phyloP scores from a whole-genome alignment of 1,140 invertebrate species.

The Aphelenchoides avenae region DNA sequence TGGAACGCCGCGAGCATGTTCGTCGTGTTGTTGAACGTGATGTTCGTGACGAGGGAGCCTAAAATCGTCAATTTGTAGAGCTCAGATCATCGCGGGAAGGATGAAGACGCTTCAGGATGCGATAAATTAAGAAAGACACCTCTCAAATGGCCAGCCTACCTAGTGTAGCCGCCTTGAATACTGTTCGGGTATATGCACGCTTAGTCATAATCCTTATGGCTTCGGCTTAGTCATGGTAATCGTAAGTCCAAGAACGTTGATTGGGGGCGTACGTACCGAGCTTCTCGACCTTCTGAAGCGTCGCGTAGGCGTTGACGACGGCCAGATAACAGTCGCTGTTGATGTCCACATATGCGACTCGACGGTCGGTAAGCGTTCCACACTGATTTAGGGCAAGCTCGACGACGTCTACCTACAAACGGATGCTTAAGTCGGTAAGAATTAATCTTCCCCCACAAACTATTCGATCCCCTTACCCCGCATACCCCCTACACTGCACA shows the following conservation, averaged over 20 bases:
- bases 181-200: no score
- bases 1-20: constrained; percentile 79
- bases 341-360: constrained; percentile 74
- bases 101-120: no score
- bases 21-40: constrained; percentile 75
- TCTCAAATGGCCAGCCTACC: no score
- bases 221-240: no score
- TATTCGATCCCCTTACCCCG: no score
- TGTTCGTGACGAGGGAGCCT: constrained; percentile 74
- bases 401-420: constrained; percentile 69
- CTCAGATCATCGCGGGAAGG: neutral
- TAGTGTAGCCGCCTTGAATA: no score
- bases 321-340: constrained; percentile 76
- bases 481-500: no score
- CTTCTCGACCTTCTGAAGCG: constrained; percentile 63
- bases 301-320: constrained; percentile 68
- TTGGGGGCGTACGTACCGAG: no score
- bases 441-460: neutral
- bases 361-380: constrained; percentile 69
- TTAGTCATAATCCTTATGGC: no score
- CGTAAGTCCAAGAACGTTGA: no score
- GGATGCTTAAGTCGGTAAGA: constrained; percentile 6
- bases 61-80: constrained; percentile 22
- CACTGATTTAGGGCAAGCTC: constrained; percentile 75
- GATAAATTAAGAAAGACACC: no score